These are phyloP conservation scores for Apus apus DNA, from an alignment of 2,113 vertebrate genomes.

Conservation along the genomic window DNA sequence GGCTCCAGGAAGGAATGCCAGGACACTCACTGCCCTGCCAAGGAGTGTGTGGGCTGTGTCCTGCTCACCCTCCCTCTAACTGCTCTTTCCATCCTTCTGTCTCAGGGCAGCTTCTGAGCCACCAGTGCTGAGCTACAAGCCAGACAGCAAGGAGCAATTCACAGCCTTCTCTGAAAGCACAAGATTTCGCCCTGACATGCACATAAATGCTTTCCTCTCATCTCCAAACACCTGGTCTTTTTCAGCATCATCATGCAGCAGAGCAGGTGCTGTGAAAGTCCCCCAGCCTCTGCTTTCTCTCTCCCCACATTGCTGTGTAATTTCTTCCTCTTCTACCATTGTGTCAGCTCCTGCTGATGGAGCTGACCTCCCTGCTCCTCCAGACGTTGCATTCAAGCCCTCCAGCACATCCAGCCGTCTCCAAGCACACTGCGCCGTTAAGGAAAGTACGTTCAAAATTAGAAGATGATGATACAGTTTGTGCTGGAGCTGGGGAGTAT, in stretches of 20 bases:
- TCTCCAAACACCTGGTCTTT: background rate
- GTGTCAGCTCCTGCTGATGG: constrained; percentile 36
- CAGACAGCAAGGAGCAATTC: background rate
- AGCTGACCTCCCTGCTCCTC: constrained; percentile 33
- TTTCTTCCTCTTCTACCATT: constrained; percentile 23
- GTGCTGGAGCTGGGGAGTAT: background rate
- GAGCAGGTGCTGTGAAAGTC: background rate
- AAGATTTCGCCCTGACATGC: background rate
- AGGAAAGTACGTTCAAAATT: background rate
- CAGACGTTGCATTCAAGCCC: background rate
- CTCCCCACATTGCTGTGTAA: background rate
- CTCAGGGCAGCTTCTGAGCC: background rate
- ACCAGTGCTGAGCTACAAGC: rapidly evolving
- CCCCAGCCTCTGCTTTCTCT: background rate
- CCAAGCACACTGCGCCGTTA: rapidly evolving
- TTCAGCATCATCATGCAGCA: background rate
- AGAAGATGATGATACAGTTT: constrained; percentile 21
- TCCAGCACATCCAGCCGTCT: background rate
- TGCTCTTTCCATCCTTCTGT: rapidly evolving
- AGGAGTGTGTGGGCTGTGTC: rapidly evolving
- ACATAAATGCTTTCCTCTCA: background rate
- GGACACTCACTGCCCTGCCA: background rate
- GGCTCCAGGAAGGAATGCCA: background rate
- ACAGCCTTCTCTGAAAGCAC: background rate
- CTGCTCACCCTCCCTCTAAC: background rate